Percentiles rank a stretch among this genome's conserved stretches.
These are phyloP conservation scores for Drosophila tanythrix DNA, from an alignment of 2,888 invertebrate genomes.

Conservation along the genomic window DNA sequence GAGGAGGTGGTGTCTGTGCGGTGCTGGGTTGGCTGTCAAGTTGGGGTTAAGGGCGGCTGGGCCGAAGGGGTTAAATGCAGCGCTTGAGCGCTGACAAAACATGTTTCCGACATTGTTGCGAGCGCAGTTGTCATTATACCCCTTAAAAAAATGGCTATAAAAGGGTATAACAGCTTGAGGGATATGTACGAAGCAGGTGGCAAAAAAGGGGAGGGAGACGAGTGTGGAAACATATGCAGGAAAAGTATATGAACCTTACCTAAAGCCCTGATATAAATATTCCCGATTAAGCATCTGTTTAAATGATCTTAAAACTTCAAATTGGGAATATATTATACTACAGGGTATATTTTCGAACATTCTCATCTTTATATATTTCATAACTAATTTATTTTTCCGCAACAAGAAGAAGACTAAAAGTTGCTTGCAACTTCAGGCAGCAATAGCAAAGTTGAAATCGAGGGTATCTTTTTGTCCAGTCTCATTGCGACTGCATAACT, in stretches of 20 bases:
- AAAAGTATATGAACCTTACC: neutral
- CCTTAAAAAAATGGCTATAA: neutral
- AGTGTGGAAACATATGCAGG: no score
- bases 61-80: slow-evolving; percentile 72
- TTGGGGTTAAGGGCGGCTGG: slow-evolving; percentile 29
- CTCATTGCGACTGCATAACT: slow-evolving; percentile 17
- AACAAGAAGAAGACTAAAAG: neutral
- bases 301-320: neutral
- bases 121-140: slow-evolving; percentile 39
- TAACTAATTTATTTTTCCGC: neutral
- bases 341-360: neutral
- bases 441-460: neutral
- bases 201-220: no score
- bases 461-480: neutral
- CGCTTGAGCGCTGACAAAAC: slow-evolving; percentile 76
- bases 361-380: neutral
- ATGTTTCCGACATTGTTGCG: slow-evolving; percentile 71
- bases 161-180: neutral
- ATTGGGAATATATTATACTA: neutral
- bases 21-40: slow-evolving; percentile 8
- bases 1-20: neutral
- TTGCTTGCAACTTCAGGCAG: neutral
- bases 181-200: neutral
- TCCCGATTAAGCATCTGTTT: neutral
- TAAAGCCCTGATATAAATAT: neutral